These are phyloP conservation scores for Diploptera punctata DNA, from an alignment of 2,888 invertebrate genomes.

Conservation along the genomic window DNA sequence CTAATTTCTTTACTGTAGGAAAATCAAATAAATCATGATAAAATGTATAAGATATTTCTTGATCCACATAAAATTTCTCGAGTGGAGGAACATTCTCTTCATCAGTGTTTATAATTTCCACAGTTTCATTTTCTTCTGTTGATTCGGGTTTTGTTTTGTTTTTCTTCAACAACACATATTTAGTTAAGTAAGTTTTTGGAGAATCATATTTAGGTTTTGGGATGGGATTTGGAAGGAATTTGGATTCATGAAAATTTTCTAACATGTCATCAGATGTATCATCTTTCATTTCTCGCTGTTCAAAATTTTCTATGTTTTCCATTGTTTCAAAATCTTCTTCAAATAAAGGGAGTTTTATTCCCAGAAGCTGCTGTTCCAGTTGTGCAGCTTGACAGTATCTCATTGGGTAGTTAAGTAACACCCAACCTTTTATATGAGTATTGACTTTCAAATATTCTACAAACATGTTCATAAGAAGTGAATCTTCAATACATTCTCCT, in stretches of 20 bases:
- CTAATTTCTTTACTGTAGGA: slow-evolving; percentile 60
- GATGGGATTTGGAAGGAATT: slow-evolving; percentile 61
- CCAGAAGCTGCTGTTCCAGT: slow-evolving; percentile 66
- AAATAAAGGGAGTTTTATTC: slow-evolving; percentile 57
- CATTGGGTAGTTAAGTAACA: slow-evolving; percentile 69
- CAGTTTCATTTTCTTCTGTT: slow-evolving; percentile 53
- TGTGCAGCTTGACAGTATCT: slow-evolving; percentile 63
- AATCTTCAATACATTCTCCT: slow-evolving; percentile 63
- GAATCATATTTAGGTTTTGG: slow-evolving; percentile 52
- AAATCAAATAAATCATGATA: slow-evolving; percentile 64
- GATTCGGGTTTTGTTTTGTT: slow-evolving; percentile 46
- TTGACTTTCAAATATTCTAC: slow-evolving; percentile 64
- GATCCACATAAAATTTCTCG: slow-evolving; percentile 64
- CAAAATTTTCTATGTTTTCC: background rate
- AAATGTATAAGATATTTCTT: slow-evolving; percentile 65
- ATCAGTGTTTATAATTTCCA: slow-evolving; percentile 56
- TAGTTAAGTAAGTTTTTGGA: slow-evolving; percentile 64
- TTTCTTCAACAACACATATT: slow-evolving; percentile 56
- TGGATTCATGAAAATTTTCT: slow-evolving; percentile 53
- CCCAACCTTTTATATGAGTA: slow-evolving; percentile 62
- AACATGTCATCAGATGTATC: background rate
- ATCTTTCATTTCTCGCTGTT: background rate
- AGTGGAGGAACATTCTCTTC: slow-evolving; percentile 59
- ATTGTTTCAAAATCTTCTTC: background rate
- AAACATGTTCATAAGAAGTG: slow-evolving; percentile 63